Percentiles rank a stretch among this genome's conserved stretches.
phyloP scores from a whole-genome alignment of 1,140 invertebrate species.

The Mamestra configurata region DNA sequence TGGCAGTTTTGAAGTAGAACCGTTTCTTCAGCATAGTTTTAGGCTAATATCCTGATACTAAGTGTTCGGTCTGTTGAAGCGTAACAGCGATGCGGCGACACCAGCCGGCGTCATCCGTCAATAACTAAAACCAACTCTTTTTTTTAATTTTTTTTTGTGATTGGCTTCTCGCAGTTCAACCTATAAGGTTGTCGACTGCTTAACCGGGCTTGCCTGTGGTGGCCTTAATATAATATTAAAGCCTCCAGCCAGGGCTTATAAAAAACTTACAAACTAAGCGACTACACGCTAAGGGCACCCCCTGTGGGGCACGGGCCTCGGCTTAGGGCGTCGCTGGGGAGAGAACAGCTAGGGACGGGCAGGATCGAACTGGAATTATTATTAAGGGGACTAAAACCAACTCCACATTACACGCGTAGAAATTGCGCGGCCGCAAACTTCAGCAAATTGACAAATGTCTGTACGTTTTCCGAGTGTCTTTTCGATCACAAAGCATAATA shows the following conservation, averaged over 20 bases:
- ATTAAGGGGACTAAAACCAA: conserved; percentile 18
- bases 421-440: background rate
- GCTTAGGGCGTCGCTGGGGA: too few relatives aligned
- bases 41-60: conserved; percentile 22
- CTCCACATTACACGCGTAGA: background rate
- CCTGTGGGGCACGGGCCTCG: too few relatives aligned
- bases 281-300: too few relatives aligned
- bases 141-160: too few relatives aligned
- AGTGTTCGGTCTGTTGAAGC: conserved; percentile 32
- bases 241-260: too few relatives aligned
- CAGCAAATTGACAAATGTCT: background rate
- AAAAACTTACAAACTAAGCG: too few relatives aligned
- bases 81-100: conserved; percentile 7
- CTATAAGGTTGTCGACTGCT: too few relatives aligned
- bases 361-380: too few relatives aligned
- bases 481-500: background rate
- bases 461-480: background rate
- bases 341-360: too few relatives aligned
- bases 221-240: too few relatives aligned
- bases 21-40: conserved; percentile 27
- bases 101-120: conserved; percentile 22
- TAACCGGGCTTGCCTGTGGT: too few relatives aligned
- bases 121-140: conserved; percentile 25
- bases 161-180: too few relatives aligned
- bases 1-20: background rate